phyloP scores from a whole-genome alignment of 2,888 invertebrate species.

The Cremastobaeus sp. region DNA sequence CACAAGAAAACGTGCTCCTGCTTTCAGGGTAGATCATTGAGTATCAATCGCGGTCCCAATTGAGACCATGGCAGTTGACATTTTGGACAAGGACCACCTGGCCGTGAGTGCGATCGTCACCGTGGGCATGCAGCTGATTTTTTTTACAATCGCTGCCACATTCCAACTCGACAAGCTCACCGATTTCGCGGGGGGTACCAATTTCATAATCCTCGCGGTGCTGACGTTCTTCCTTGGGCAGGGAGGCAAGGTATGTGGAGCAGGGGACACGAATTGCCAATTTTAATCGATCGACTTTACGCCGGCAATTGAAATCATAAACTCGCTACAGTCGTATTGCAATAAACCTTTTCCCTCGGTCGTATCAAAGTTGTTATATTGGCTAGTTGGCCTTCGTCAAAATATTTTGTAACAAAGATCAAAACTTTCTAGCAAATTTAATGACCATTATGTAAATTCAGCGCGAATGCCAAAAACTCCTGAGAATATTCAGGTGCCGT shows the following conservation, averaged over 20 bases:
- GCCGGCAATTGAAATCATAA: neutral
- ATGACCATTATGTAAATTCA: too few relatives aligned
- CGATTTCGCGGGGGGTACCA: conserved; percentile 95
- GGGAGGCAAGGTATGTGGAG: conserved; percentile 84
- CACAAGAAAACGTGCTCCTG: neutral
- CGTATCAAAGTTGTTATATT: too few relatives aligned
- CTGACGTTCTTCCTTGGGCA: conserved; percentile 92
- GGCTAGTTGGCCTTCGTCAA: too few relatives aligned
- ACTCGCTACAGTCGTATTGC: neutral
- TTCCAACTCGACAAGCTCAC: conserved; percentile 94
- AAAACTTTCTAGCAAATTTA: too few relatives aligned
- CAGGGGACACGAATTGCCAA: too few relatives aligned
- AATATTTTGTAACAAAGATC: too few relatives aligned
- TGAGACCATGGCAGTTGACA: conserved; percentile 82
- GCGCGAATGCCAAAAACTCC: too few relatives aligned
- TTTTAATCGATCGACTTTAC: neutral
- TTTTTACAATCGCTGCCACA: conserved; percentile 91
- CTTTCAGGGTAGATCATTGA: conserved; percentile 34
- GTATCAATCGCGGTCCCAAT: conserved; percentile 7
- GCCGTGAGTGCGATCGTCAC: conserved; percentile 92
- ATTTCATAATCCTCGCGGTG: conserved; percentile 93
- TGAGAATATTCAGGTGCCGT: too few relatives aligned
- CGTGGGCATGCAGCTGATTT: conserved; percentile 90
- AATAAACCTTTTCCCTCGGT: too few relatives aligned
- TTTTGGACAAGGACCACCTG: conserved; percentile 90